Evolutionary conservation across 2,113 vertebrate genomes (phyloP).

Genomic region (Columba livia): DNA sequence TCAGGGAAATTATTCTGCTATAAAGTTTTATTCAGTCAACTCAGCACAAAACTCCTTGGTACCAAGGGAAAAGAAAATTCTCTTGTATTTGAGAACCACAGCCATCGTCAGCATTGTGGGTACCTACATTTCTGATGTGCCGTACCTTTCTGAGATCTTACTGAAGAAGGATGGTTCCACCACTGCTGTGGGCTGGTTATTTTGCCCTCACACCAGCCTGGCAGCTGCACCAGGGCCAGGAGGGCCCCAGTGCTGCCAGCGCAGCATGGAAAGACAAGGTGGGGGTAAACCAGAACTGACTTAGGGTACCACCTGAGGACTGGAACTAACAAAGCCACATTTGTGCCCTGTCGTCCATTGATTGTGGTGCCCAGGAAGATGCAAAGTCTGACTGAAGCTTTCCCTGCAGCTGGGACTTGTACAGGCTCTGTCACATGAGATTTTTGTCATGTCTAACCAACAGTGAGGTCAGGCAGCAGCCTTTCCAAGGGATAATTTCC

Average conservation of each 20-base stretch:
- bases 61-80: neutral
- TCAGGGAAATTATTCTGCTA: neutral
- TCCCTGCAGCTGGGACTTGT: neutral
- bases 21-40: constrained; percentile 3
- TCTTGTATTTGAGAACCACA: neutral
- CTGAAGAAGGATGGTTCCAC: neutral
- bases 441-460: neutral
- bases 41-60: constrained; percentile 8
- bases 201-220: neutral
- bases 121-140: neutral
- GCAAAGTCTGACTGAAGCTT: neutral
- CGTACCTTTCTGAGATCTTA: fast-evolving
- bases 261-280: too few species aligned
- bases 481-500: neutral
- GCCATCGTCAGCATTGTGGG: neutral
- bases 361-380: neutral
- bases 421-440: neutral
- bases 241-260: neutral
- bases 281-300: neutral
- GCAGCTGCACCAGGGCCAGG: neutral
- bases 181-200: neutral
- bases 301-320: neutral
- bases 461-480: neutral
- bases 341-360: neutral
- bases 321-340: neutral